Conservation (phyloP, 2,113 vertebrate genomes). For the Neodontobutis hainanensis region DNA sequence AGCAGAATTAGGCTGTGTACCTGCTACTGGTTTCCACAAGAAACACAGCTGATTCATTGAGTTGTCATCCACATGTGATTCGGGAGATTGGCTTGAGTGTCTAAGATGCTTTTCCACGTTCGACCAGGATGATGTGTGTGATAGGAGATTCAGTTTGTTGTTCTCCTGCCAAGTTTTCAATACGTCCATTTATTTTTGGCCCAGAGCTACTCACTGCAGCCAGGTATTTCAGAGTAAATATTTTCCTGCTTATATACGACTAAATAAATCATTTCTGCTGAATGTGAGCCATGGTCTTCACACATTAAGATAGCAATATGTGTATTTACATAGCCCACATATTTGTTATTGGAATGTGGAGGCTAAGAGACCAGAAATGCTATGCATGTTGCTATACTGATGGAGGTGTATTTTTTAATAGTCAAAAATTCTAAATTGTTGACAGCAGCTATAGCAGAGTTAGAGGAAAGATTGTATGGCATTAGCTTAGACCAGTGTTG, state of each 20-base stretch:
- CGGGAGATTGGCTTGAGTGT: not conserved
- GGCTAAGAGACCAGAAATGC: not conserved
- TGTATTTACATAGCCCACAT: not conserved
- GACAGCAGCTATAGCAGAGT: too few relatives aligned
- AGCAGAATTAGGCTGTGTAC: too few relatives aligned
- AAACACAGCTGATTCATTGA: not conserved
- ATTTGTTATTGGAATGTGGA: not conserved
- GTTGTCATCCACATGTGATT: not conserved
- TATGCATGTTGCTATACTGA: too few relatives aligned
- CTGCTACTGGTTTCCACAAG: too few relatives aligned
- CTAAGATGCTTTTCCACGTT: not conserved
- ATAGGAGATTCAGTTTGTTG: not conserved
- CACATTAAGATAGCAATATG: constrained; percentile 6
- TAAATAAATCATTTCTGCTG: constrained; percentile 11
- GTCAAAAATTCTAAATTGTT: too few relatives aligned
- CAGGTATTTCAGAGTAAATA: constrained; percentile 12
- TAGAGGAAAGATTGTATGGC: too few relatives aligned
- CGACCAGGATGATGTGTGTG: constrained; percentile 5
- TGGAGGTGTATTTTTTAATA: too few relatives aligned
- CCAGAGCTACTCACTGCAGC: not conserved
- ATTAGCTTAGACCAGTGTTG: too few relatives aligned
- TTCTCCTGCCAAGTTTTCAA: constrained; percentile 13
- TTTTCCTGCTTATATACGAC: constrained; percentile 6
- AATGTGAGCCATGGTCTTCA: constrained; percentile 1
- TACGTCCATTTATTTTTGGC: constrained; percentile 11